Evolutionary conservation across 2,113 vertebrate species (phyloP).

Genomic region (Alouatta palliata): DNA sequence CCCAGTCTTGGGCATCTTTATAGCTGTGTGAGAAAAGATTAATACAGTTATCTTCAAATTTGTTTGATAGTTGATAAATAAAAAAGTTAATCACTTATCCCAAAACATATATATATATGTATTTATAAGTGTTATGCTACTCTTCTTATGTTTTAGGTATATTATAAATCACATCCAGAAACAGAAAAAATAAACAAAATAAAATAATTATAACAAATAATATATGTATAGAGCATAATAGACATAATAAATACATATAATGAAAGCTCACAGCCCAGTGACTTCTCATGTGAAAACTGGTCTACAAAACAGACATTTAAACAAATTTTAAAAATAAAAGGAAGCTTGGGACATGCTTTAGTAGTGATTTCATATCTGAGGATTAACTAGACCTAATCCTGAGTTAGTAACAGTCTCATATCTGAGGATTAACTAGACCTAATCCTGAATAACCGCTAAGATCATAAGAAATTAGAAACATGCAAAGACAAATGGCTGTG

Average conservation of each 20-base stretch:
- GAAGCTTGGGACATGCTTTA: neutral
- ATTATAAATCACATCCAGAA: neutral
- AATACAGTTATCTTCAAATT: neutral
- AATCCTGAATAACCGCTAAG: neutral
- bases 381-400: too few species aligned
- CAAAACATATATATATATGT: neutral
- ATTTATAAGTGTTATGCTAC: neutral
- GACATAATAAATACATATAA: neutral
- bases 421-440: neutral
- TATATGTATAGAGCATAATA: neutral
- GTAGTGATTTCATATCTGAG: too few species aligned
- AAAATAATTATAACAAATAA: neutral
- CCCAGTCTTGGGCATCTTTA: too few species aligned
- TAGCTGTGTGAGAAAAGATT: too few species aligned
- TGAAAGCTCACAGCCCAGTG: neutral
- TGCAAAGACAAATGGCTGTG: neutral
- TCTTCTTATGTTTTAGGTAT: neutral
- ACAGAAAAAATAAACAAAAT: neutral
- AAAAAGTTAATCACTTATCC: slow-evolving; percentile 16
- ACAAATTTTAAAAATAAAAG: neutral
- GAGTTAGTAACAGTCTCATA: neutral
- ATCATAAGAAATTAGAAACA: neutral
- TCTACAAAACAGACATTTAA: neutral
- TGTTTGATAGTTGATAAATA: neutral
- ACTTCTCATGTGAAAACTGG: neutral